These are phyloP conservation scores for Lasioglossum marginatum DNA, from an alignment of 2,888 invertebrate species.

Conservation along the genomic window DNA sequence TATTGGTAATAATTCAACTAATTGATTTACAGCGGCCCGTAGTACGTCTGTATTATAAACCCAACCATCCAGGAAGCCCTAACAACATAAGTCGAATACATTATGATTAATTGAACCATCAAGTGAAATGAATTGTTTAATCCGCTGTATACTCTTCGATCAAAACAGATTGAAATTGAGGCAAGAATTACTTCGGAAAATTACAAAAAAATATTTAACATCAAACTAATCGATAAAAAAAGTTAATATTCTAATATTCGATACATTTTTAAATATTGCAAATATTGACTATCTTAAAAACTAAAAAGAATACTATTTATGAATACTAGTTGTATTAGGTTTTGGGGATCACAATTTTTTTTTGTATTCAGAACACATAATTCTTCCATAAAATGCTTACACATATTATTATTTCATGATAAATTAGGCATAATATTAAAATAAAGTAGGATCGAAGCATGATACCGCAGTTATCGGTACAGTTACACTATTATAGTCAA, in stretches of 20 bases:
- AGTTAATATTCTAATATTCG: too few relatives aligned
- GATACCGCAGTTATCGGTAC: too few relatives aligned
- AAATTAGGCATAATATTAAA: too few relatives aligned
- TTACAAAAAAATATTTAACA: neutral
- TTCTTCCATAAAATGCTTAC: too few relatives aligned
- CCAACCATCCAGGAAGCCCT: neutral
- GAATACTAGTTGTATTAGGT: too few relatives aligned
- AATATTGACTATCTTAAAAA: too few relatives aligned
- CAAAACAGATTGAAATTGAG: neutral
- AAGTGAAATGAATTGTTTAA: neutral
- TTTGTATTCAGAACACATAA: too few relatives aligned
- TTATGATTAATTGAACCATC: neutral
- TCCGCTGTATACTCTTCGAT: neutral
- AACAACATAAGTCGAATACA: neutral
- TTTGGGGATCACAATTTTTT: too few relatives aligned
- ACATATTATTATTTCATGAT: too few relatives aligned
- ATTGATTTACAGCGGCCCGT: neutral
- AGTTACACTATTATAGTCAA: too few relatives aligned
- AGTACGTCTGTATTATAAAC: neutral
- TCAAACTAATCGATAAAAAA: neutral
- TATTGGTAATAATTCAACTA: conserved; percentile 7
- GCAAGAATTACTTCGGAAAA: neutral
- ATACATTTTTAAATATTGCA: neutral
- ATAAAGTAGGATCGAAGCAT: too few relatives aligned
- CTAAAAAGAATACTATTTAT: too few relatives aligned